These are phyloP conservation scores for Notiomystis cincta DNA, from an alignment of 2,113 vertebrate species.

Conservation along the genomic window DNA sequence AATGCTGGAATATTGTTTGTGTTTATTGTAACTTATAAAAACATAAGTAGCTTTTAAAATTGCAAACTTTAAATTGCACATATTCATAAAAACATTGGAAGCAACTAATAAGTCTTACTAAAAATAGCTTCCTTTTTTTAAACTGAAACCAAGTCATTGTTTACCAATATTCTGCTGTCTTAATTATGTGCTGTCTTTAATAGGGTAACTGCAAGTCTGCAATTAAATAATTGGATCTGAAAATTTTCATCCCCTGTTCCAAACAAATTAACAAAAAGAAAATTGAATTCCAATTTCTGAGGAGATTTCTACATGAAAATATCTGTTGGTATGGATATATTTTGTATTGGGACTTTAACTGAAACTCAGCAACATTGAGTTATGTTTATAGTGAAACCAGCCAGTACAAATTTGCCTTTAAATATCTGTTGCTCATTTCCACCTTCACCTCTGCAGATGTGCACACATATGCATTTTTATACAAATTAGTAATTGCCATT, in stretches of 20 bases:
- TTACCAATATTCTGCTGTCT: neutral
- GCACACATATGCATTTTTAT: rapidly evolving
- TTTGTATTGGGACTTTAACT: neutral
- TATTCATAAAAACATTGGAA: neutral
- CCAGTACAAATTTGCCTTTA: neutral
- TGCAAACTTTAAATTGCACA: neutral
- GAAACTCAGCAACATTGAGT: neutral
- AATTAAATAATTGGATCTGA: neutral
- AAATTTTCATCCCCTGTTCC: neutral
- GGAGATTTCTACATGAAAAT: neutral
- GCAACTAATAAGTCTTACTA: neutral
- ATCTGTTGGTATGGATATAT: neutral
- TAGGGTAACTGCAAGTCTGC: neutral
- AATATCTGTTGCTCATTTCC: neutral
- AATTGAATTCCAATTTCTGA: neutral
- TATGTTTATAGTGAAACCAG: neutral
- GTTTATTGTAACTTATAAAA: neutral
- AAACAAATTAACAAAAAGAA: neutral
- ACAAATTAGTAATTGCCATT: neutral
- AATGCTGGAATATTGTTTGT: neutral
- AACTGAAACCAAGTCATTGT: neutral
- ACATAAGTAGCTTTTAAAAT: neutral
- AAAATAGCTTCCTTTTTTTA: neutral
- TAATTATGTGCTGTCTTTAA: neutral
- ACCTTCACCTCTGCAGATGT: neutral